A percentile compares a stretch with the other conserved stretches of the same genome.
Evolutionary conservation across 1,140 invertebrate species (phyloP).

Genomic region (Hetaerina americana): DNA sequence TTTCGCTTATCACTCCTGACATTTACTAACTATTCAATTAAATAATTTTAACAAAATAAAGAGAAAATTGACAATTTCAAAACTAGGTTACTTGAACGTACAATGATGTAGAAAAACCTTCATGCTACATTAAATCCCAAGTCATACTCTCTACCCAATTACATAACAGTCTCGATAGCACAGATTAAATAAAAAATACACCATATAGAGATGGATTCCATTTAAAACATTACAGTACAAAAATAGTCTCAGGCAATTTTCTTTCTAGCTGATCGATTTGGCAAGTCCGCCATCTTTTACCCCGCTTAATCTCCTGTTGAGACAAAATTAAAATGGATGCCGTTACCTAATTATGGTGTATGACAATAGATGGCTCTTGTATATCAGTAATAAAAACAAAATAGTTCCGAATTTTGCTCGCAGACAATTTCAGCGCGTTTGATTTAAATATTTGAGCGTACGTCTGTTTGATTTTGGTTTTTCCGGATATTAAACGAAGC

Average conservation of each 20-base stretch:
- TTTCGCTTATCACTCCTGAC: no score
- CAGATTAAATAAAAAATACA: neutral
- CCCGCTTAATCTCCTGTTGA: neutral
- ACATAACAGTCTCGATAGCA: neutral
- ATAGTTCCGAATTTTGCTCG: no score
- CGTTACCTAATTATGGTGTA: neutral
- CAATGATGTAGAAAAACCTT: neutral
- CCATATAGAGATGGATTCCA: neutral
- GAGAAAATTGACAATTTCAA: neutral
- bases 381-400: no score
- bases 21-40: no score
- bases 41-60: no score
- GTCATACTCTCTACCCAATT: no score
- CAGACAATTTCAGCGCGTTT: no score
- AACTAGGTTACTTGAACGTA: neutral
- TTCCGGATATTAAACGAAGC: no score
- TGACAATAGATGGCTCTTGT: neutral
- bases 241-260: neutral
- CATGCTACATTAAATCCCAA: no score
- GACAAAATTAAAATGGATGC: neutral
- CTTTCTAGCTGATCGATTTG: neutral
- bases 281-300: neutral
- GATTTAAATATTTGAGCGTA: no score
- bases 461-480: no score
- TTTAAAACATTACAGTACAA: neutral